phyloP scores from a whole-genome alignment of 2,888 invertebrate species.

The Gisinianus flammeolus region DNA sequence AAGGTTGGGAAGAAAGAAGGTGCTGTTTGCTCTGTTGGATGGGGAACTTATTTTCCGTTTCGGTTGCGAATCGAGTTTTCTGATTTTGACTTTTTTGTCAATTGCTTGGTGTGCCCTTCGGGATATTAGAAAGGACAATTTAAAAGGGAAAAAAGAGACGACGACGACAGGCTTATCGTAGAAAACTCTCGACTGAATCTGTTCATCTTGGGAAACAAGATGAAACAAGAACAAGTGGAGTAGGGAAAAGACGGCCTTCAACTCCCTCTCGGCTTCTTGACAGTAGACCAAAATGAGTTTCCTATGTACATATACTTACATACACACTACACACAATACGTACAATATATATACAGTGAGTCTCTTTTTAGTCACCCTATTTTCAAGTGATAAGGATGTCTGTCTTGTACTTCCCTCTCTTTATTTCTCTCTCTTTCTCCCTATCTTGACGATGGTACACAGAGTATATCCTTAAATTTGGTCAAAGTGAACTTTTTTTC shows the following conservation, averaged over 20 bases:
- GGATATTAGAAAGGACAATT: not conserved
- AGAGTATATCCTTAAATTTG: too few relatives aligned
- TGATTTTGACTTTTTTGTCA: slow-evolving; percentile 36
- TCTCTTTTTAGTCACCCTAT: not conserved
- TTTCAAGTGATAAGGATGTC: not conserved
- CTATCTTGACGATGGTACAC: too few relatives aligned
- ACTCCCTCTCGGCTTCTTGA: not conserved
- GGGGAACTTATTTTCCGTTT: slow-evolving; percentile 46
- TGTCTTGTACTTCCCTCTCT: not conserved
- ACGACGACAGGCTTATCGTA: not conserved
- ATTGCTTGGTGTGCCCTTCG: not conserved
- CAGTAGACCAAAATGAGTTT: not conserved
- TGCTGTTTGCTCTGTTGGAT: not conserved
- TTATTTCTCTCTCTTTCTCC: not conserved
- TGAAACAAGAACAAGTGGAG: not conserved
- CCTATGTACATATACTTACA: not conserved
- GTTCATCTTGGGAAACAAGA: not conserved
- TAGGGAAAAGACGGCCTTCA: not conserved
- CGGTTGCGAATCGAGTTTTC: slow-evolving; percentile 42
- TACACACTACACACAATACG: not conserved
- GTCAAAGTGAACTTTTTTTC: not conserved
- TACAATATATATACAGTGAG: not conserved
- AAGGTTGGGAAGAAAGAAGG: slow-evolving; percentile 1
- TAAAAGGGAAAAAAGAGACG: not conserved
- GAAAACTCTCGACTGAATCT: not conserved